A percentile compares a stretch with the other conserved stretches of the same genome.
Conservation (phyloP, 2,888 invertebrate species). For the Leptopilina myrica region DNA sequence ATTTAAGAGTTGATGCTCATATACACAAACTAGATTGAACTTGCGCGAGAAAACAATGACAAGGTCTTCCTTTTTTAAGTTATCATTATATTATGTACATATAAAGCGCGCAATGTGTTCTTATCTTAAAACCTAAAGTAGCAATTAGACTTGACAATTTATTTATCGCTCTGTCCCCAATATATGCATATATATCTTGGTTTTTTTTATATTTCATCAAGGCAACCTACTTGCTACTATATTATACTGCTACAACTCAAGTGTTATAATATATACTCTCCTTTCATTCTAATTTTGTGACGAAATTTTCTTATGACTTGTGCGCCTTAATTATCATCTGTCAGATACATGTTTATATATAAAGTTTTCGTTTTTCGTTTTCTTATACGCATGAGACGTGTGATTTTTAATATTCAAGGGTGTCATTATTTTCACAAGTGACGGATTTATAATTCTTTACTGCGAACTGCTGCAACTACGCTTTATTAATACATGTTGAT, state of each 20-base stretch:
- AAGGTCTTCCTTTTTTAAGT: conserved; percentile 46
- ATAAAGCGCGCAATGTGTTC: neutral
- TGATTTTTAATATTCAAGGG: conserved; percentile 9
- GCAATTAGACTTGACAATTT: conserved; percentile 33
- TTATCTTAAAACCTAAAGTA: conserved; percentile 26
- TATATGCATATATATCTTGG: conserved; percentile 22
- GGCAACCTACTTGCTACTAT: conserved; percentile 23
- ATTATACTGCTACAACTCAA: neutral
- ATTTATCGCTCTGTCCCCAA: conserved; percentile 22
- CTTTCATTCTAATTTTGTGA: conserved; percentile 30
- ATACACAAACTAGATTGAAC: conserved; percentile 39
- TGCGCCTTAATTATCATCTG: conserved; percentile 2
- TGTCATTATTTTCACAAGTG: conserved; percentile 17
- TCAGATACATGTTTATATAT: neutral
- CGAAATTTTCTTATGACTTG: conserved; percentile 31
- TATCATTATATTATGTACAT: neutral
- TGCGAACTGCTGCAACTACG: neutral
- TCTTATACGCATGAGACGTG: neutral
- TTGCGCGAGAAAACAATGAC: conserved; percentile 50
- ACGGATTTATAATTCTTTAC: neutral
- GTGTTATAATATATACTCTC: conserved; percentile 13
- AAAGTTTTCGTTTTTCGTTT: neutral
- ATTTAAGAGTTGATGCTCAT: no score
- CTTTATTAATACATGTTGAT: neutral
- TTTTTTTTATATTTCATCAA: conserved; percentile 25